Base-by-base conservation (phyloP, 2,113 vertebrate species). In the Menidia beryllina region DNA sequence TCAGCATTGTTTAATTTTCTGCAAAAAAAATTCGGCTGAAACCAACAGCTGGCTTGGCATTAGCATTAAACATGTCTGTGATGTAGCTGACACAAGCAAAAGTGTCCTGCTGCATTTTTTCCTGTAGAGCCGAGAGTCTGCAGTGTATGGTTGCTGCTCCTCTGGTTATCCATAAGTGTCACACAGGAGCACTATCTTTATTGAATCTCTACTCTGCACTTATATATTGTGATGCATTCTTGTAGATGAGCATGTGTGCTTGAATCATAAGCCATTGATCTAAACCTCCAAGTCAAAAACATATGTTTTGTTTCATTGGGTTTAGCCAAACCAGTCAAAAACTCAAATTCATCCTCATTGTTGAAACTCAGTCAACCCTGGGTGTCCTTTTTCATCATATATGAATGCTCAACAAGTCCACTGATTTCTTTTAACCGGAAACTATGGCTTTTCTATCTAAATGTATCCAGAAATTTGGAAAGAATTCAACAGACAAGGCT, bases 21-120 rank as follows among this genome's bases (percentile, higher is more conserved):
- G 19, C 41, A 26, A 17, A 27, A 10, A n/a, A 63, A 53, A n/a
- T 52, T 45, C 54, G 69, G 48, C 61, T 73, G 24, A 59, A 67
- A 74, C n/a, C 30, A 39, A 48, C 17, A 23, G 56, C 34, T 41
- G 45, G 36, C 26, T 72, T 48, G 26, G 48, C 25, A 75, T 50
- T 49, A 49, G 61, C 50, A 57, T 50, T 1, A 58, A 55, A 23
- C 53, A 20, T 43, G 20, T 62, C 7, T 69, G 47, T 66, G 72
- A 64, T 51, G 54, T 15, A 47, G 63, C 57, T 72, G 72, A 72
- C 45, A 45, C 38, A 72, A 59, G 38, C 63, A 49, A 15, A 55
- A 19, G 24, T 77, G 67, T 45, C 48, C 48, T 34, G 23, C 25
- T 49, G 27, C 48, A 53, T 78, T 63, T n/a, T 48, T 55, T 63